Base-by-base conservation (phyloP, 1,140 invertebrate genomes). In the Lanistes nyassanus region DNA sequence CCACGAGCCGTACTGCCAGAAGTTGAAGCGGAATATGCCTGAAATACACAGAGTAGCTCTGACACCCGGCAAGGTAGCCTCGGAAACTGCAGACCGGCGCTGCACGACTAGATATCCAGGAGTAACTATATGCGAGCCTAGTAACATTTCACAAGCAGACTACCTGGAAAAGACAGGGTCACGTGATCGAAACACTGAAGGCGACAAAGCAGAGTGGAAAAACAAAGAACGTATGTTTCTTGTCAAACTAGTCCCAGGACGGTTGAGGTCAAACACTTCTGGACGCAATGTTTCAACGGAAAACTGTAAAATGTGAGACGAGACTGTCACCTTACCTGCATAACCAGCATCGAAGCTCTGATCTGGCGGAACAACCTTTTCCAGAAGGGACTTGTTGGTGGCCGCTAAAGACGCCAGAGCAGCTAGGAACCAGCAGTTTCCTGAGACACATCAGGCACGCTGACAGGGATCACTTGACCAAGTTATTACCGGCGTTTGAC, bases 1-100 rank as follows among this genome's bases (percentile, higher is more conserved):
- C 93, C 94, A 95, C 80, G 93, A 91, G 3, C 94, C 94, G 86
- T 94, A 94, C 85, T 93, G 92, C 93, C 93, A 94, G 86, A 94
- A 94, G 55, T 93, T 90, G 88, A 94, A 94, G 80, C 92, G 94
- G 87, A 81, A 92, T 88, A 84, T 82, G 37, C 87, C 87, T 86
- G 42, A 5, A 74, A 77, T 76, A 47, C n/a, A 51, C 6, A 55
- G 6, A 36, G 23, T 60, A 36, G n/a, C 19, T 16, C 9, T 16
- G 9, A 47, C 1, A 47, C 42, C 9, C 42, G 19, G 66, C 23
- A 60, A 76, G 2, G 29, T 62, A 16, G 1, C 9, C 42, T 13
- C 31, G 31, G 68, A 68, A 16, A 13, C 23, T 3, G 19, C 42
- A 37, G n/a, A 37, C n/a, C 9, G 37, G 16, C 29, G 9, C 21